A percentile compares a stretch with the other conserved stretches of the same genome.
Evolutionary conservation across 2,113 vertebrate genomes (phyloP).

Genomic region (Hippotragus niger): DNA sequence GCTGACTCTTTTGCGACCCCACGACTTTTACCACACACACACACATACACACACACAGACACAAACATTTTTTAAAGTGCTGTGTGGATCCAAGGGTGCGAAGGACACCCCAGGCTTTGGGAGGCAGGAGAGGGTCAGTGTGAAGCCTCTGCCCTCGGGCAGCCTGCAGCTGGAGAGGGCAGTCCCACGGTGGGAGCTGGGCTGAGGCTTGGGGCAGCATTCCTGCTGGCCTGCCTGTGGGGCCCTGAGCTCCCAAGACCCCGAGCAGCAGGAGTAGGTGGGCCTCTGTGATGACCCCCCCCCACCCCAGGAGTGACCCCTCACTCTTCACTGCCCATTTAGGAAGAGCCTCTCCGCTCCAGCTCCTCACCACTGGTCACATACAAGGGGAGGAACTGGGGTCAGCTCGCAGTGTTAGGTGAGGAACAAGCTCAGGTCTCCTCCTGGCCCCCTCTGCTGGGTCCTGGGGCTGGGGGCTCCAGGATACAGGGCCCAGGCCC

Average conservation of each 20-base stretch:
- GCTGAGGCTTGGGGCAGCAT: background rate
- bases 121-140: background rate
- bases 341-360: background rate
- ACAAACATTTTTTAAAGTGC: background rate
- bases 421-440: background rate
- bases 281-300: background rate
- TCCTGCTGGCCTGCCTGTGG: no score
- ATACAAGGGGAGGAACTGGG: background rate
- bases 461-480: background rate
- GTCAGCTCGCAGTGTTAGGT: background rate
- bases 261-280: background rate
- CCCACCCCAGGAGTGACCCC: background rate
- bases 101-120: background rate
- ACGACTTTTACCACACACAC: background rate
- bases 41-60: background rate
- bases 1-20: background rate
- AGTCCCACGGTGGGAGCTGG: accelerated
- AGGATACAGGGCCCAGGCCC: background rate
- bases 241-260: background rate
- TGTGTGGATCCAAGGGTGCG: background rate
- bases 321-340: background rate
- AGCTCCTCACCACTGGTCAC: background rate
- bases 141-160: background rate
- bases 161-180: no score
- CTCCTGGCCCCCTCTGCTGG: background rate